Evolutionary conservation across 1,140 invertebrate genomes (phyloP).

Genomic region (Papilio polytes): DNA sequence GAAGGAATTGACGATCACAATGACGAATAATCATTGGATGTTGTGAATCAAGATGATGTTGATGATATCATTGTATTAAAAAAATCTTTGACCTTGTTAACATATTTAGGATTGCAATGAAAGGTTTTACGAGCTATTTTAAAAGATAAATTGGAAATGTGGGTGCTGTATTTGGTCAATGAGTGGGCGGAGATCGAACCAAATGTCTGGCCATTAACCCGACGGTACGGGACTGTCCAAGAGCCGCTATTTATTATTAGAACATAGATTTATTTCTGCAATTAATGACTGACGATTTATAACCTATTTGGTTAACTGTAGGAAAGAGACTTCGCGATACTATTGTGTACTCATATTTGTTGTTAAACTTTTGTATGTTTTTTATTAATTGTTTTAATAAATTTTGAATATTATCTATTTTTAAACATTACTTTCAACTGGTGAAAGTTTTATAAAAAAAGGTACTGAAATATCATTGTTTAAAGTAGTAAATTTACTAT

Average conservation of each 20-base stretch:
- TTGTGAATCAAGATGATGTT: too few relatives aligned
- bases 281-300: background rate
- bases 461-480: too few relatives aligned
- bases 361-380: too few relatives aligned
- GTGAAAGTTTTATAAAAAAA: too few relatives aligned
- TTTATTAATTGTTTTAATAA: too few relatives aligned
- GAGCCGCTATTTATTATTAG: background rate
- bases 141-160: background rate
- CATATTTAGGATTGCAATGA: background rate
- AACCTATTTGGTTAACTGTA: too few relatives aligned
- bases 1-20: background rate
- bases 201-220: constrained; percentile 20
- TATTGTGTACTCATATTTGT: too few relatives aligned
- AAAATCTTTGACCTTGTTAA: background rate
- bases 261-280: background rate
- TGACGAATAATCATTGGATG: background rate
- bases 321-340: too few relatives aligned
- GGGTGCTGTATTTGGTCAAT: constrained; percentile 17
- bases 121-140: background rate
- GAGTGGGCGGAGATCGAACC: background rate
- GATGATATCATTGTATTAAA: background rate
- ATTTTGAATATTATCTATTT: too few relatives aligned
- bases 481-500: too few relatives aligned
- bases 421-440: too few relatives aligned
- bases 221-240: background rate